phyloP scores from a whole-genome alignment of 2,113 vertebrate species.

The Callocephalon fimbriatum region DNA sequence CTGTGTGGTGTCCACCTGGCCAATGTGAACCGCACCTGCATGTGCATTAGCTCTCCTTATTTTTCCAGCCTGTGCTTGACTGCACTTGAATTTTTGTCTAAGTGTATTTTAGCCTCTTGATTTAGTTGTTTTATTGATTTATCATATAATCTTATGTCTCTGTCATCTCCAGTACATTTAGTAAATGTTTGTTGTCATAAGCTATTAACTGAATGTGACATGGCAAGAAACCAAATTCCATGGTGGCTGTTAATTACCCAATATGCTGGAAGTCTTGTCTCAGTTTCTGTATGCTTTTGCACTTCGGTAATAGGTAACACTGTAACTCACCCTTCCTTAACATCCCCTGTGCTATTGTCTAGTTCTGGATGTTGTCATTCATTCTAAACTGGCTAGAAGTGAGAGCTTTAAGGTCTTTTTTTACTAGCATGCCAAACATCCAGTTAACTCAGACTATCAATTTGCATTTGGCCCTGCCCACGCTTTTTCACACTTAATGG shows the following conservation, averaged over 20 bases:
- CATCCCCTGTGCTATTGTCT: neutral
- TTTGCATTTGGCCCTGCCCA: neutral
- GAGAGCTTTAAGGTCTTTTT: neutral
- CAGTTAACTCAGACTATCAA: neutral
- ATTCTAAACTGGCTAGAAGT: neutral
- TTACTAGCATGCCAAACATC: neutral
- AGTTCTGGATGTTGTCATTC: neutral
- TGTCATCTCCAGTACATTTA: conserved; percentile 37
- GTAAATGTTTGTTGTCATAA: conserved; percentile 51
- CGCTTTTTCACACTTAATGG: neutral
- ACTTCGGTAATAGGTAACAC: neutral
- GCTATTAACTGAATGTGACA: conserved; percentile 22
- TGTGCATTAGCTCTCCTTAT: neutral
- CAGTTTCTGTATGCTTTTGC: neutral
- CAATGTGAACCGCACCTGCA: neutral
- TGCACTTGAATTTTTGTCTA: neutral
- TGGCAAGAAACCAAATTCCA: conserved; percentile 42
- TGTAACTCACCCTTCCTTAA: neutral
- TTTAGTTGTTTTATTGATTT: conserved; percentile 50
- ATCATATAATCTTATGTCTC: conserved; percentile 8
- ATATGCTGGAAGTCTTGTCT: neutral
- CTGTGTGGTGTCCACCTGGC: neutral
- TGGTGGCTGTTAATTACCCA: conserved; percentile 35
- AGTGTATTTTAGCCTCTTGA: conserved; percentile 20
- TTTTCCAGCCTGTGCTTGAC: neutral